These are phyloP conservation scores for Halictus ligatus DNA, from an alignment of 2,888 invertebrate species.

Conservation along the genomic window DNA sequence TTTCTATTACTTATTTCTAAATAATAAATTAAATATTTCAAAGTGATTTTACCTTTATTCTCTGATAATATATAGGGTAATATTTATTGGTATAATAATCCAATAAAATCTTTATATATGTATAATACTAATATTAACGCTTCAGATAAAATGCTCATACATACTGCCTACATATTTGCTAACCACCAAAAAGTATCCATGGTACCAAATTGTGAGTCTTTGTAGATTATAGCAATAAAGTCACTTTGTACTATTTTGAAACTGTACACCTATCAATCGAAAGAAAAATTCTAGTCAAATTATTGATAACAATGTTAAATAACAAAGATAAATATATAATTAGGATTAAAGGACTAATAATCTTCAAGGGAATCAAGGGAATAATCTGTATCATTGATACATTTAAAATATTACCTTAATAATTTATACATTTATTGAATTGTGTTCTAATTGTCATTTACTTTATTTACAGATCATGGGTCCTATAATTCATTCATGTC, in stretches of 20 bases:
- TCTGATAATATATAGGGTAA: conserved; percentile 21
- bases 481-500: conserved; percentile 84
- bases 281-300: not conserved
- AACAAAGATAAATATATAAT: not conserved
- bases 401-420: not conserved
- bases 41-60: conserved; percentile 23
- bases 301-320: not conserved
- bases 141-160: not conserved
- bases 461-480: conserved; percentile 84
- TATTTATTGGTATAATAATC: conserved; percentile 3
- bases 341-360: too few species aligned
- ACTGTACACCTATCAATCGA: not conserved
- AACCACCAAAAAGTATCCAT: not conserved
- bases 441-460: conserved; percentile 48
- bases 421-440: not conserved
- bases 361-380: too few species aligned
- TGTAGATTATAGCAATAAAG: not conserved
- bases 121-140: not conserved
- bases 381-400: not conserved
- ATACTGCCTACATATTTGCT: not conserved
- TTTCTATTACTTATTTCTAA: conserved; percentile 54
- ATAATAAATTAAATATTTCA: conserved; percentile 53
- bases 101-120: not conserved
- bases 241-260: not conserved
- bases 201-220: not conserved